Evolutionary conservation across 2,888 invertebrate genomes (phyloP).

Genomic region (Glaucopsyche alexis): DNA sequence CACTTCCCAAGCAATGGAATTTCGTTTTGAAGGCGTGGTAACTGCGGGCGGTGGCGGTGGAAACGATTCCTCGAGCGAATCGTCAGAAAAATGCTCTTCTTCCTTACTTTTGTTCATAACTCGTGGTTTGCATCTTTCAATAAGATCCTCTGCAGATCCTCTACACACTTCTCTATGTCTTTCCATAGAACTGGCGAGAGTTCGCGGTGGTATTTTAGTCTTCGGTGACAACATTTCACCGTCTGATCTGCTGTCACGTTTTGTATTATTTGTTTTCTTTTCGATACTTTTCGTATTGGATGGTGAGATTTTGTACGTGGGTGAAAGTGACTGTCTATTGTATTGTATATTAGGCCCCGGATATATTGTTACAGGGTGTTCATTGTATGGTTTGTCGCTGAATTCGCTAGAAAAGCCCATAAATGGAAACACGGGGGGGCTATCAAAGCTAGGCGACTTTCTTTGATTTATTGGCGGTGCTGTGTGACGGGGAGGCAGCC

Average conservation of each 20-base stretch:
- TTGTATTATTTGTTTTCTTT: slow-evolving; percentile 54
- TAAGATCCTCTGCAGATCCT: slow-evolving; percentile 76
- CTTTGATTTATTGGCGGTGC: slow-evolving; percentile 50
- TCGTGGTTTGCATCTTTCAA: slow-evolving; percentile 60
- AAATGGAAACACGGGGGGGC: slow-evolving; percentile 69
- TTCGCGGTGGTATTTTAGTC: slow-evolving; percentile 83
- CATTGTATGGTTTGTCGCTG: slow-evolving; percentile 78
- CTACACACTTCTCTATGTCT: slow-evolving; percentile 90
- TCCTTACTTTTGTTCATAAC: slow-evolving; percentile 63
- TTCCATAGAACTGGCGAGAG: slow-evolving; percentile 85
- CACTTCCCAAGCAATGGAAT: slow-evolving; percentile 93
- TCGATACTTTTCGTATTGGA: slow-evolving; percentile 64
- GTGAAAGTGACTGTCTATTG: slow-evolving; percentile 63
- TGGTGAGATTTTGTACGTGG: slow-evolving; percentile 70
- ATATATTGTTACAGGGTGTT: slow-evolving; percentile 84
- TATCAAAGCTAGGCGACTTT: slow-evolving; percentile 70
- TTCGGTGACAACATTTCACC: slow-evolving; percentile 71
- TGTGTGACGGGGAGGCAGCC: slow-evolving; percentile 68
- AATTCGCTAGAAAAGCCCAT: slow-evolving; percentile 76
- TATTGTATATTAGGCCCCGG: slow-evolving; percentile 77
- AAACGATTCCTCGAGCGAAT: slow-evolving; percentile 88
- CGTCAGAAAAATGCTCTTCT: slow-evolving; percentile 87
- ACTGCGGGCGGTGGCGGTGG: slow-evolving; percentile 82
- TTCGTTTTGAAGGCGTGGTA: slow-evolving; percentile 84
- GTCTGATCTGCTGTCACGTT: slow-evolving; percentile 66